Percentiles rank a stretch among this genome's conserved stretches.
Conservation (phyloP, 2,113 vertebrate species). For the Leptosomus discolor region DNA sequence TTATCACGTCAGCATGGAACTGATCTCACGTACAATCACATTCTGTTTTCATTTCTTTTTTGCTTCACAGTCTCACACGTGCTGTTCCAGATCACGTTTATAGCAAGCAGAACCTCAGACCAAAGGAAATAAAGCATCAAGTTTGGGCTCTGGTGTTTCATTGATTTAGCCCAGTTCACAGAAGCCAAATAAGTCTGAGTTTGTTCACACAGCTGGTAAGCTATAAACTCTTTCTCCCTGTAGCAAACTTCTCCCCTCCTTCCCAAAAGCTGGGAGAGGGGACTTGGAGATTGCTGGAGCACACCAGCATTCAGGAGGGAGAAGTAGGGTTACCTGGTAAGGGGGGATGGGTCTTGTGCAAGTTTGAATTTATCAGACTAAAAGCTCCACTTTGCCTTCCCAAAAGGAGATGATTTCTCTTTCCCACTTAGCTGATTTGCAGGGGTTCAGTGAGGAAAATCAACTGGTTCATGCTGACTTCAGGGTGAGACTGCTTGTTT, state of each 20-base stretch:
- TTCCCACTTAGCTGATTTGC: neutral
- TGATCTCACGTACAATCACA: conserved; percentile 57
- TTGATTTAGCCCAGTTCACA: conserved; percentile 46
- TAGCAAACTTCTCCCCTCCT: neutral
- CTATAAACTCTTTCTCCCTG: neutral
- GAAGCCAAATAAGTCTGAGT: conserved; percentile 35
- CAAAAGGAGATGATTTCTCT: neutral
- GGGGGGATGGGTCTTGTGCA: neutral
- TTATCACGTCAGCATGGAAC: conserved; percentile 69
- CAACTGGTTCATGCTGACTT: neutral
- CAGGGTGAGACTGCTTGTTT: neutral
- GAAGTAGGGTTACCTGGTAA: neutral
- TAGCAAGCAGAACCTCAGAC: neutral
- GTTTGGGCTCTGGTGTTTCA: conserved; percentile 42
- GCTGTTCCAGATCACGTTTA: conserved; percentile 48
- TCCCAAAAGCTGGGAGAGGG: neutral
- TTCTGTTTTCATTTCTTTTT: conserved; percentile 63
- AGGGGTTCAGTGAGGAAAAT: neutral
- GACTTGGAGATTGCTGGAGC: neutral
- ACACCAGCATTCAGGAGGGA: neutral
- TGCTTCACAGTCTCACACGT: conserved; percentile 15
- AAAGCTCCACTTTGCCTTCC: neutral
- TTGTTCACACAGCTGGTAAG: conserved; percentile 42
- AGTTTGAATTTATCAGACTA: neutral
- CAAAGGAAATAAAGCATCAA: conserved; percentile 26